These are phyloP conservation scores for Antigone vipio DNA, from an alignment of 2,113 vertebrate genomes.

Conservation along the genomic window DNA sequence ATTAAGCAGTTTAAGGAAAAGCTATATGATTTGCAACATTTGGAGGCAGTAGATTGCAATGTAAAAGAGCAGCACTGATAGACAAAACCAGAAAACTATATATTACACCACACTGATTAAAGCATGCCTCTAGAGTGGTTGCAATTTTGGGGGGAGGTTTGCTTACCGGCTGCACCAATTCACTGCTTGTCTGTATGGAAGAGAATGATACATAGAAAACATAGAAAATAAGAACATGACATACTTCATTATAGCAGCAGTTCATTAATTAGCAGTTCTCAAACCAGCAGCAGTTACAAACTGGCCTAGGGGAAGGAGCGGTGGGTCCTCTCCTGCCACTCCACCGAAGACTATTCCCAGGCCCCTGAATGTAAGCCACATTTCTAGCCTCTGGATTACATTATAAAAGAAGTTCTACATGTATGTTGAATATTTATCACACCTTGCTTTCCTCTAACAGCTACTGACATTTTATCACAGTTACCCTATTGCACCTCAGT, in stretches of 20 bases:
- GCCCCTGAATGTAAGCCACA: neutral
- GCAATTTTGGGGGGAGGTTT: neutral
- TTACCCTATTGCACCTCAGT: neutral
- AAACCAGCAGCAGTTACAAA: neutral
- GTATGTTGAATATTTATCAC: neutral
- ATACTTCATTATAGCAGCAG: neutral
- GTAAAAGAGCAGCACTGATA: constrained; percentile 13
- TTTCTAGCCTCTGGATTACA: neutral
- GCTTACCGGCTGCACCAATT: constrained; percentile 89
- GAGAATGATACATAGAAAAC: constrained; percentile 7
- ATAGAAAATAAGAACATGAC: neutral
- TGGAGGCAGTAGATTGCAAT: constrained; percentile 10
- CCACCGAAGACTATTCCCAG: neutral
- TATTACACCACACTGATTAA: neutral
- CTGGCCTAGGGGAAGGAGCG: accelerated
- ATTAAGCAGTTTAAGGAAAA: constrained; percentile 44
- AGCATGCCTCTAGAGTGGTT: neutral
- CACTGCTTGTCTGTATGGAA: constrained; percentile 78
- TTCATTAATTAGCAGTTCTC: neutral
- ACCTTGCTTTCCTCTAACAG: neutral
- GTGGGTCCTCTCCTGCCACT: accelerated
- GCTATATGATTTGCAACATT: neutral
- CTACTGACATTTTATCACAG: neutral
- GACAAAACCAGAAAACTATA: neutral
- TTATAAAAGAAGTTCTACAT: neutral